Conservation (phyloP, 2,797 vertebrate species). For the Pterois miles region DNA sequence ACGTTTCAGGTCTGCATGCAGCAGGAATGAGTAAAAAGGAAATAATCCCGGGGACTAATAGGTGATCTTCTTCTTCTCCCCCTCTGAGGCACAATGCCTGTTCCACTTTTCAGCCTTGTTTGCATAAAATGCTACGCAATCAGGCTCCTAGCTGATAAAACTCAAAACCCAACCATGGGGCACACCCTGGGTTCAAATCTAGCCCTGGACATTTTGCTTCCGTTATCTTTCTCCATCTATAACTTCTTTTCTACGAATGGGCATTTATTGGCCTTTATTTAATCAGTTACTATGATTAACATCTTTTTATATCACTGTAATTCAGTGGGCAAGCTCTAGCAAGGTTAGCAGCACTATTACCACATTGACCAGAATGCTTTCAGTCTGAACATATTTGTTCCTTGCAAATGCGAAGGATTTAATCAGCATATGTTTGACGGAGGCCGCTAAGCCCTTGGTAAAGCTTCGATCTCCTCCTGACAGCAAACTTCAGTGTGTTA, state of each 20-base stretch:
- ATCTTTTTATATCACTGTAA: constrained; percentile 4
- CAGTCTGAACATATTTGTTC: background rate
- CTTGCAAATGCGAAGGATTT: background rate
- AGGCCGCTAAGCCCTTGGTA: background rate
- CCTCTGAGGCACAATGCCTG: constrained; percentile 9
- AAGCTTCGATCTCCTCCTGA: constrained; percentile 19
- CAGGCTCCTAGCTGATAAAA: constrained; percentile 5
- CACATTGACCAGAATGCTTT: background rate
- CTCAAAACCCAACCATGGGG: background rate
- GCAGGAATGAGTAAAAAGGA: too few relatives aligned
- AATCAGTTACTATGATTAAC: background rate
- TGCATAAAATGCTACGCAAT: constrained; percentile 25
- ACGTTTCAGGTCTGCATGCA: too few relatives aligned
- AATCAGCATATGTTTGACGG: background rate
- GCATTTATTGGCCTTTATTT: constrained; percentile 1
- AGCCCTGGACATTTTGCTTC: constrained; percentile 4
- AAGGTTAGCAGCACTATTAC: background rate
- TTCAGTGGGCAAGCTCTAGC: background rate
- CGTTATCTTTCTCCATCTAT: background rate
- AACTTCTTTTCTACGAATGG: background rate
- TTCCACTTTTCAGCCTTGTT: constrained; percentile 43
- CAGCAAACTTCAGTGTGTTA: constrained; percentile 36
- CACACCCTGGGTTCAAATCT: constrained; percentile 9
- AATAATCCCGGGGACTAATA: too few relatives aligned
- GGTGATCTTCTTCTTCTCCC: too few relatives aligned